These are phyloP conservation scores for Todiramphus saurophagus DNA, from an alignment of 2,113 vertebrate species.

Conservation along the genomic window DNA sequence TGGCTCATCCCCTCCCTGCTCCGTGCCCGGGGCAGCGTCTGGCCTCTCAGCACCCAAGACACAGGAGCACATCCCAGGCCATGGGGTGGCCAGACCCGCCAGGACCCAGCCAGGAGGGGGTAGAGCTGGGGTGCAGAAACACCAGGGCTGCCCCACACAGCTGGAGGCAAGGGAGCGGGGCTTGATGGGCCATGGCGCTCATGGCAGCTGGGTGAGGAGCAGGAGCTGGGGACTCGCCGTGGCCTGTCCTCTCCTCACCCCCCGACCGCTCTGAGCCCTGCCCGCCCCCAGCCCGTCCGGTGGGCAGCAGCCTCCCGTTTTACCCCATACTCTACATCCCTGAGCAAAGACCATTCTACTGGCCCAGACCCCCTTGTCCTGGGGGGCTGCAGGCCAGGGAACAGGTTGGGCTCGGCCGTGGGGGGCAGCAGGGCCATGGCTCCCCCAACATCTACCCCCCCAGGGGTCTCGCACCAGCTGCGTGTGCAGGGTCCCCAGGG, in stretches of 20 bases:
- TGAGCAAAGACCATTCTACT: accelerated
- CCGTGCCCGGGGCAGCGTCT: accelerated
- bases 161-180: accelerated
- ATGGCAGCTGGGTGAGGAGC: accelerated
- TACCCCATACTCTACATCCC: background rate
- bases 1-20: accelerated
- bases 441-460: background rate
- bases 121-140: accelerated
- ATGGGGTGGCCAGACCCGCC: accelerated
- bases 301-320: background rate
- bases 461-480: accelerated
- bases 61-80: accelerated
- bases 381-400: background rate
- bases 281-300: accelerated
- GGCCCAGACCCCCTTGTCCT: too few relatives aligned
- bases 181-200: accelerated
- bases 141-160: accelerated
- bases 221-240: background rate
- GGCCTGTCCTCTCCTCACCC: background rate
- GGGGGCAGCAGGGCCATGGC: background rate
- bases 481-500: accelerated
- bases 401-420: background rate
- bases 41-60: background rate
- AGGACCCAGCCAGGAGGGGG: accelerated
- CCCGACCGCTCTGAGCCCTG: accelerated